Base-by-base conservation (phyloP, 2,113 vertebrate species). In the crab-eating macaque (Macaca fascicularis) region DNA sequence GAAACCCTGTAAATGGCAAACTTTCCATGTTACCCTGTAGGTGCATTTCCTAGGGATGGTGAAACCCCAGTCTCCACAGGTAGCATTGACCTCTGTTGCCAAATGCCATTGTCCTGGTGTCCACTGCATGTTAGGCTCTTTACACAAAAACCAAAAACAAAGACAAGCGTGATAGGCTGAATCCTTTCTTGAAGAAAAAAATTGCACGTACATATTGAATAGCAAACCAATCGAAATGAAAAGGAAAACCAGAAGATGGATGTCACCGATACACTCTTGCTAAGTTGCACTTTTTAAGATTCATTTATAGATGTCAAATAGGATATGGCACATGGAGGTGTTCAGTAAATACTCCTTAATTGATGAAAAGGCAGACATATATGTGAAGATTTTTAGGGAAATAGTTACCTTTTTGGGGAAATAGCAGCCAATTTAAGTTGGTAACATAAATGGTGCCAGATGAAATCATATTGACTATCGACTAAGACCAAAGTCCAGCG, bases 301-400 rank as follows among this genome's bases (percentile, higher is more conserved):
- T 92, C 93, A 92, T 88, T 95, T 94, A 81, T 95, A 90, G 95
- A 92, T 72, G 87, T 86, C 69, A 81, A 74, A 78, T 80, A 96
- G 97, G 93, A 96, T 93, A 88, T 72, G 93, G 75, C 94, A 20
- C 52, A 35, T 1, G 55, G 80, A 81, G 86, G 97, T 67, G 61
- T 72, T 83, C 67, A 45, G 89, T 35, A 80, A 92, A 52, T 90
- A 32, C 61, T 64, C 78, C 87, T 40, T 52, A 89, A 97, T 59
- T 79, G 93, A 93, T 92, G 70, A 87, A 75, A 67, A 88, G n/a
- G 40, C 61, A 75, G 86, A 93, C 57, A 80, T 92, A 30, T 8
- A 40, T 59, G 19, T 93, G 74, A 38, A 76, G 55, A 50, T 85
- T 84, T 97, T 84, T 86, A 12, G 87, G 87, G 83, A 93, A 89